Evolutionary conservation across 92 coral and sea anemone species (phyloP).

Genomic region (Phenganax subtilis): DNA sequence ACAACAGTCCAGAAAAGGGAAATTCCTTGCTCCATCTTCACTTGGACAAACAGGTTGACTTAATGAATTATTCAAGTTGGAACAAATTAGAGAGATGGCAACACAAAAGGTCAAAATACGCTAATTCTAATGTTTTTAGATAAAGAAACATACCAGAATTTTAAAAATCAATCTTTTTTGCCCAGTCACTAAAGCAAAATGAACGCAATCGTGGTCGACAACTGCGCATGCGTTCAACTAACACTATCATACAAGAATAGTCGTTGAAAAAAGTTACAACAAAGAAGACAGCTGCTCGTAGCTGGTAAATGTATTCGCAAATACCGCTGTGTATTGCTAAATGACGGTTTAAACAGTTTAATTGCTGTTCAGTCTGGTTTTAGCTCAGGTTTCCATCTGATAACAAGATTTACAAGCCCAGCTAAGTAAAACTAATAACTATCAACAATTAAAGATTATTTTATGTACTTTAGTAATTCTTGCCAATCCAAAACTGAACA

Average conservation of each 20-base stretch:
- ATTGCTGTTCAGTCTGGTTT: constrained; percentile 14
- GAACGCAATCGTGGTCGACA: constrained; percentile 4
- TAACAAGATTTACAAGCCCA: constrained; percentile 2
- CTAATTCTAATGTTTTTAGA: neutral
- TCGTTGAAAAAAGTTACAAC: constrained; percentile 1
- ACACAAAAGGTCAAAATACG: neutral
- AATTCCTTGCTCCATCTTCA: neutral
- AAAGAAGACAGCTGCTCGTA: constrained; percentile 15
- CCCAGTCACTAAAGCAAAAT: neutral
- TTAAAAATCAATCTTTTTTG: neutral
- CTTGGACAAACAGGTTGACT: constrained; percentile 8
- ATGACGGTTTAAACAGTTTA: neutral
- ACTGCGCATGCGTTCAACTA: constrained; percentile 42
- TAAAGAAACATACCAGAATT: constrained; percentile 4
- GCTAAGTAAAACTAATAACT: neutral
- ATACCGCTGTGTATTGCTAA: constrained; percentile 2
- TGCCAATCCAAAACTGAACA: neutral
- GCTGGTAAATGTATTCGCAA: constrained; percentile 4
- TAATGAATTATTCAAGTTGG: constrained; percentile 42
- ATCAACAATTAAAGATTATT: constrained; percentile 6
- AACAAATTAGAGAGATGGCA: constrained; percentile 3
- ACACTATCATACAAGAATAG: constrained; percentile 18
- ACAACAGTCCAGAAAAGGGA: constrained; percentile 9
- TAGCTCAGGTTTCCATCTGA: neutral
- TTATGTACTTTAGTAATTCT: neutral